phyloP scores from a whole-genome alignment of 1,140 invertebrate genomes.

The Drosophila arawakana region DNA sequence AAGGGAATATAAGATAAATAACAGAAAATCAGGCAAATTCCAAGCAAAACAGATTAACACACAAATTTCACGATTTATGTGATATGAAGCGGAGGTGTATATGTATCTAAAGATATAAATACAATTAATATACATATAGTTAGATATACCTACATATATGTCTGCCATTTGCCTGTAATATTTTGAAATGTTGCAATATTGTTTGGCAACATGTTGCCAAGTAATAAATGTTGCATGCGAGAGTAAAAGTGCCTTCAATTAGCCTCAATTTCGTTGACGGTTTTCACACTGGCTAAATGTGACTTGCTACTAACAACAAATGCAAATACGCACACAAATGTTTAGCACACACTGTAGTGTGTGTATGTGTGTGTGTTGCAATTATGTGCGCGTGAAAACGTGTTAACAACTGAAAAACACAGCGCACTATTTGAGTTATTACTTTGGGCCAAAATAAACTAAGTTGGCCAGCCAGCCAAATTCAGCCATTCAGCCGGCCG shows the following conservation, averaged over 20 bases:
- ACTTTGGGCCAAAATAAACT: conserved; percentile 6
- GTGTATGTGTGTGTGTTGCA: conserved; percentile 39
- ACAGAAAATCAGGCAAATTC: conserved; percentile 16
- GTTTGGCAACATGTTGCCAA: conserved; percentile 25
- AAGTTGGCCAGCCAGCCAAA: conserved; percentile 6
- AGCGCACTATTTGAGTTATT: conserved; percentile 41
- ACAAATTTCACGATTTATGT: conserved; percentile 8
- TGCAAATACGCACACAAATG: conserved; percentile 26
- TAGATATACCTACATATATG: not conserved
- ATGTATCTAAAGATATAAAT: not conserved
- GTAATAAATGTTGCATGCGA: conserved; percentile 34
- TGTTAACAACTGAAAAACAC: conserved; percentile 52
- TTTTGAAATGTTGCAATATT: conserved; percentile 1
- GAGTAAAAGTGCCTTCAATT: conserved; percentile 56
- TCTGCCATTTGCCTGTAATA: not conserved
- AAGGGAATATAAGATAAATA: conserved; percentile 8
- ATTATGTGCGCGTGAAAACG: conserved; percentile 53
- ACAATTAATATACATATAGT: not conserved
- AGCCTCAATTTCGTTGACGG: conserved; percentile 48
- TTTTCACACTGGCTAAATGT: conserved; percentile 49
- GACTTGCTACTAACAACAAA: conserved; percentile 38
- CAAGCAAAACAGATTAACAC: conserved; percentile 10
- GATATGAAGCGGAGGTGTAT: not conserved
- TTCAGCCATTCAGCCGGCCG: not conserved
- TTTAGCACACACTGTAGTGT: conserved; percentile 9